Percentiles rank a stretch among this genome's conserved stretches.
Conservation (phyloP, 2,113 vertebrate genomes). For the Cyprinodon brontotheroides region DNA sequence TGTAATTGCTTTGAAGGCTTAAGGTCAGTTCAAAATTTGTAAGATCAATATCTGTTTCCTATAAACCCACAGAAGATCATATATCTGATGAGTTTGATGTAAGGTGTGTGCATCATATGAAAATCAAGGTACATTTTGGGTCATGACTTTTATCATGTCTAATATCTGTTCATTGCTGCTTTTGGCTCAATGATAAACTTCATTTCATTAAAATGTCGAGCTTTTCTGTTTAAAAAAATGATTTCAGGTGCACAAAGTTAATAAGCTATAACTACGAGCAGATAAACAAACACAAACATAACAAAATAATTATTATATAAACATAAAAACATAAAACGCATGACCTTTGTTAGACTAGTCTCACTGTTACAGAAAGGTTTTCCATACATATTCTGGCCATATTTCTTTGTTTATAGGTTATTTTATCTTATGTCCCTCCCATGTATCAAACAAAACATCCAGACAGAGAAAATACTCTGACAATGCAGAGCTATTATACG, state of each 20-base stretch:
- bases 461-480: slow-evolving; percentile 16
- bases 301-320: slow-evolving; percentile 15
- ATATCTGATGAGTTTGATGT: slow-evolving; percentile 15
- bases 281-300: slow-evolving; percentile 27
- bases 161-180: slow-evolving; percentile 17
- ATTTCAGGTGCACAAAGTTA: slow-evolving; percentile 10
- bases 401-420: slow-evolving; percentile 29
- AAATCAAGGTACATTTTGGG: slow-evolving; percentile 30
- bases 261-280: slow-evolving; percentile 32
- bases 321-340: slow-evolving; percentile 18
- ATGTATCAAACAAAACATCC: slow-evolving; percentile 25
- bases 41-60: slow-evolving; percentile 2
- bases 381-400: neutral
- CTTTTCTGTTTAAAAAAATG: slow-evolving; percentile 30
- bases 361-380: slow-evolving; percentile 23
- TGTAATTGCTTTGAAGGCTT: slow-evolving; percentile 33
- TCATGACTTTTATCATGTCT: slow-evolving; percentile 45
- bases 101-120: slow-evolving; percentile 19
- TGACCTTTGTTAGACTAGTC: slow-evolving; percentile 25
- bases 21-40: slow-evolving; percentile 32
- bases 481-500: slow-evolving; percentile 21
- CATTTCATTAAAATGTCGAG: slow-evolving; percentile 27
- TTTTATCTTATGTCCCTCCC: slow-evolving; percentile 29
- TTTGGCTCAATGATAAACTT: slow-evolving; percentile 26
- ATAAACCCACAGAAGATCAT: slow-evolving; percentile 21